A percentile compares a stretch with the other conserved stretches of the same genome.
phyloP scores from a whole-genome alignment of 2,113 vertebrate genomes.

The Spilogale gracilis region DNA sequence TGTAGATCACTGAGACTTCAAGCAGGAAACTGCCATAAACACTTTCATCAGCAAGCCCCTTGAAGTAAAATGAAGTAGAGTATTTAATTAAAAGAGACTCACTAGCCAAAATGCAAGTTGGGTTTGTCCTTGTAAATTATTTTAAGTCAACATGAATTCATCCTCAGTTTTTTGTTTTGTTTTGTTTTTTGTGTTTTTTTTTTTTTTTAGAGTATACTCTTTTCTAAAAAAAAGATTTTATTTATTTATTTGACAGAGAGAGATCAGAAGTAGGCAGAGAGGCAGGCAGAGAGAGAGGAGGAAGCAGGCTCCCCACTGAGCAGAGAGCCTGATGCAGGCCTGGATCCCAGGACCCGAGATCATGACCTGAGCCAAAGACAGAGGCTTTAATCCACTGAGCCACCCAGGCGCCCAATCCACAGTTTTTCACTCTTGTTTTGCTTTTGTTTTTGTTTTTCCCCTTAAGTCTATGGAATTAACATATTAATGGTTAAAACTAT shows the following conservation, averaged over 20 bases:
- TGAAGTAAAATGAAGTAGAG: constrained; percentile 65
- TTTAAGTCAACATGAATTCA: constrained; percentile 30
- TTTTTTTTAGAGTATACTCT: neutral
- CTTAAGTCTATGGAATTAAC: neutral
- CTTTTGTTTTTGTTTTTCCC: neutral
- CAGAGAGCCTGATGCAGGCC: too few relatives aligned
- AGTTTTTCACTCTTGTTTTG: neutral
- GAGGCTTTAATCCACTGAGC: too few relatives aligned
- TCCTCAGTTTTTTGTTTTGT: neutral
- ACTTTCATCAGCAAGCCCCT: constrained; percentile 40
- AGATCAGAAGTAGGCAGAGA: too few relatives aligned
- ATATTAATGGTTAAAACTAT: neutral
- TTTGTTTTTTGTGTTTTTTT: neutral
- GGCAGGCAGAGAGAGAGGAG: too few relatives aligned
- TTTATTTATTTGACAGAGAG: too few relatives aligned
- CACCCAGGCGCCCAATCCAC: neutral
- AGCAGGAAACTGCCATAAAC: constrained; percentile 41
- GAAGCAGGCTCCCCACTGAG: too few relatives aligned
- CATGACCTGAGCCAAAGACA: too few relatives aligned
- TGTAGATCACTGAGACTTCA: neutral
- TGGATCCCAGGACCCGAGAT: too few relatives aligned
- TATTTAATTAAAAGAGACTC: constrained; percentile 65
- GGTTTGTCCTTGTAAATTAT: constrained; percentile 28
- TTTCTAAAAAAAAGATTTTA: too few relatives aligned
- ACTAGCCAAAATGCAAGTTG: neutral